Evolutionary conservation across 2,888 invertebrate species (phyloP), one percentile per base, ranked within the genome.

Genomic region (Halictus quadricinctus): DNA sequence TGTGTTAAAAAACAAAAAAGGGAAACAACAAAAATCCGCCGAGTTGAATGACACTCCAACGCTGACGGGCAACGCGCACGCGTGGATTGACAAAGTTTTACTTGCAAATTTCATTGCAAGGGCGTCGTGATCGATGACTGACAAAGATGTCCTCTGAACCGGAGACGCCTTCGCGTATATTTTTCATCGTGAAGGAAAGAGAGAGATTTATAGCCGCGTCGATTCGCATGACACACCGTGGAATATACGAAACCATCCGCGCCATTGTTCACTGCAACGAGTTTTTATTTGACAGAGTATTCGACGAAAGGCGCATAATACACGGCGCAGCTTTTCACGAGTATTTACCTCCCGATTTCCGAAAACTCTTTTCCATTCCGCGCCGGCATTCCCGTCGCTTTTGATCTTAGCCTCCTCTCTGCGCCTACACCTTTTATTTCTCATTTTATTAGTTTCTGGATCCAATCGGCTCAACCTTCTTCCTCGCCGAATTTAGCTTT

Each of bases 281-380:
- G 81, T 76, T 90, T 88, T 90, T 87, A 87, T 85, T 86, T 83
- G 81, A 84, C 86, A 88, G 78, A 86, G 72, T 66, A 87, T 80
- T 88, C 87, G 81, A 74, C 83, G 84, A 84, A 86, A 88, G 84
- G 72, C 80, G 83, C 60, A 83, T 81, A 80, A 69, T 79, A 85
- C 80, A 48, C 72, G 76, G 64, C 36, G 78, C 75, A 79, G 69
- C 72, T 73, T 78, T 54, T n/a, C 69, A 75, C 72, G 69, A 81
- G 60, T 76, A 72, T 80, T 80, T 64, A 60, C 69, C 21, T 25
- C 48, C 29, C 73, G 15, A 46, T 46, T 72, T 72, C 46, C 70
- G 64, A 73, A 50, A 58, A 29, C 29, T 48, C 36, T 54, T 69
- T 74, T 72, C 69, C n/a, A 18, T 69, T 60, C 54, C 18, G 48